These are phyloP conservation scores for Rhinogobius similis DNA, from an alignment of 2,113 vertebrate species.

Conservation along the genomic window DNA sequence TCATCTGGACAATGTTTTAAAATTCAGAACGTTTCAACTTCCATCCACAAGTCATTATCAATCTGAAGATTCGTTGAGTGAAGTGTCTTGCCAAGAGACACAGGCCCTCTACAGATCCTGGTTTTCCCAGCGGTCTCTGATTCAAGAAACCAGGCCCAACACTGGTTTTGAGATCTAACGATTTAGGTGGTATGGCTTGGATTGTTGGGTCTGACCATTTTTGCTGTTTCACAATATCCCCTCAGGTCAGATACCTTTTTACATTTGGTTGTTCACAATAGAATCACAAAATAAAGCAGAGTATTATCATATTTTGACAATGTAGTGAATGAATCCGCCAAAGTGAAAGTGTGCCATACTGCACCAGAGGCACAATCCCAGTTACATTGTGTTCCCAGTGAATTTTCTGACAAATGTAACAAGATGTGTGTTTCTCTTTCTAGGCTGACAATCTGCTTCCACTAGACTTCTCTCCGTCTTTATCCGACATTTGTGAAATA, in stretches of 20 bases:
- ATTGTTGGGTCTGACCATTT: too few relatives aligned
- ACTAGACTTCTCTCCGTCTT: conserved; percentile 54
- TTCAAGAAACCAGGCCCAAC: too few relatives aligned
- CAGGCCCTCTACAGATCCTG: too few relatives aligned
- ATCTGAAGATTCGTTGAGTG: too few relatives aligned
- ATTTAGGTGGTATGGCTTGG: too few relatives aligned
- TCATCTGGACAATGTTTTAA: too few relatives aligned
- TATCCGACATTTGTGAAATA: conserved; percentile 63
- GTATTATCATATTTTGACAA: background rate
- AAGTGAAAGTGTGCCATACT: background rate
- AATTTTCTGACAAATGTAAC: conserved; percentile 2
- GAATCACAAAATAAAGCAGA: background rate
- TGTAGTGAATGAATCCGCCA: conserved; percentile 4
- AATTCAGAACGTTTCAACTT: too few relatives aligned
- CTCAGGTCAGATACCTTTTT: background rate
- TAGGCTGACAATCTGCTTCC: conserved; percentile 37
- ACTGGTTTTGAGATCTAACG: too few relatives aligned
- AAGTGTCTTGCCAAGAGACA: too few relatives aligned
- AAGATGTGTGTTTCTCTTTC: conserved; percentile 4
- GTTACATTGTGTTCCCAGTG: conserved; percentile 1
- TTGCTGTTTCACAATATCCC: too few relatives aligned
- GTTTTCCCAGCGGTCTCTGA: too few relatives aligned
- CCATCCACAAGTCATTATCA: too few relatives aligned
- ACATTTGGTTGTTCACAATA: background rate
- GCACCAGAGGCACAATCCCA: background rate